Percentiles rank a stretch among this genome's conserved stretches.
Evolutionary conservation across 2,113 vertebrate species (phyloP).

Genomic region (Callithrix jacchus): DNA sequence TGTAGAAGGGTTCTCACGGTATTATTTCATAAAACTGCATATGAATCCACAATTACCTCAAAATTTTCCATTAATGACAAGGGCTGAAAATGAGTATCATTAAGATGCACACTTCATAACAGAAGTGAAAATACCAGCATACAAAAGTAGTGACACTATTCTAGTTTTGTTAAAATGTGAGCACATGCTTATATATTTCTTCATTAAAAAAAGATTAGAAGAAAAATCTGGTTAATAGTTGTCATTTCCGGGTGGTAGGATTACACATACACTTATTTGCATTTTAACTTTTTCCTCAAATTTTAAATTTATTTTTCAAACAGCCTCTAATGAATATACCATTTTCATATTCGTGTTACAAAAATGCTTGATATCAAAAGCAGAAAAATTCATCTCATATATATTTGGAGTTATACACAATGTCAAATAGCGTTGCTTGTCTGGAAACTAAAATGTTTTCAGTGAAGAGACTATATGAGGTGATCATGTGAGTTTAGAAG

Average conservation of each 20-base stretch:
- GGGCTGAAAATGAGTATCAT: neutral
- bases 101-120: neutral
- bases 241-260: neutral
- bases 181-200: neutral
- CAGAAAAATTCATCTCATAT: neutral
- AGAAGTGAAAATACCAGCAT: neutral
- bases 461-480: neutral
- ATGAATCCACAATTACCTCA: neutral
- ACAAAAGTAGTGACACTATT: neutral
- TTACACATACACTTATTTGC: neutral
- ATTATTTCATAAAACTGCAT: neutral
- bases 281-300: neutral
- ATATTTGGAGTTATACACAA: neutral
- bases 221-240: neutral
- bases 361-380: neutral
- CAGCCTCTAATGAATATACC: neutral
- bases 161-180: neutral
- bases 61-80: neutral
- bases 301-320: neutral
- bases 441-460: neutral
- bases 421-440: neutral
- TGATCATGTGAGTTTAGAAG: slow-evolving; percentile 66
- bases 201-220: neutral
- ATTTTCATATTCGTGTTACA: neutral
- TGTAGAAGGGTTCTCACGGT: neutral